Conservation (phyloP, 2,113 vertebrate species). For the Salvelinus alpinus region DNA sequence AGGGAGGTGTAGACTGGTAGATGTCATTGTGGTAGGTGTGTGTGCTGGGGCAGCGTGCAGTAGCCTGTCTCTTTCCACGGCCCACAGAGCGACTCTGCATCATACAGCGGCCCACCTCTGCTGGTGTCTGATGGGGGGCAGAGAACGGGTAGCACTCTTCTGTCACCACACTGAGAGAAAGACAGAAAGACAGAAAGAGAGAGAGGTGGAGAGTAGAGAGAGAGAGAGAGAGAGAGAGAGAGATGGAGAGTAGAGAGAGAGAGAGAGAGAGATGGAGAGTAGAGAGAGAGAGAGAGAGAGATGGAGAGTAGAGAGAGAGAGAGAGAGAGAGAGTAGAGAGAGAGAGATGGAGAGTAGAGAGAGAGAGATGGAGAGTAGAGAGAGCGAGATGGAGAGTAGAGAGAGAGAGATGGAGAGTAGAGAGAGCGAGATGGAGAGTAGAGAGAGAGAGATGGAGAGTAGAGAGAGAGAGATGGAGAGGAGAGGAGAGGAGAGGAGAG, state of each 20-base stretch:
- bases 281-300: not conserved
- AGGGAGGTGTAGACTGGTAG: slow-evolving; percentile 95
- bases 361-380: no score
- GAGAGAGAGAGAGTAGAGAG: no score
- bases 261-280: slow-evolving; percentile 10
- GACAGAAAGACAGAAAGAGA: not conserved
- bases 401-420: not conserved
- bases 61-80: slow-evolving; percentile 93
- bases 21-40: slow-evolving; percentile 85
- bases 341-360: no score
- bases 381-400: not conserved
- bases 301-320: not conserved
- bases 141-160: slow-evolving; percentile 90
- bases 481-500: slow-evolving; percentile 8
- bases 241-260: not conserved
- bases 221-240: not conserved
- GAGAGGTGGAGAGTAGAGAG: not conserved
- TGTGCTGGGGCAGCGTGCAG: slow-evolving; percentile 84
- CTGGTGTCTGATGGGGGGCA: slow-evolving; percentile 62
- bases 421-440: no score
- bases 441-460: not conserved
- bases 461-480: slow-evolving; percentile 15
- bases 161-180: slow-evolving; percentile 84
- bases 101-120: slow-evolving; percentile 79
- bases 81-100: slow-evolving; percentile 91